These are phyloP conservation scores for Bembecia ichneumoniformis DNA, from an alignment of 2,888 invertebrate species.

Conservation along the genomic window DNA sequence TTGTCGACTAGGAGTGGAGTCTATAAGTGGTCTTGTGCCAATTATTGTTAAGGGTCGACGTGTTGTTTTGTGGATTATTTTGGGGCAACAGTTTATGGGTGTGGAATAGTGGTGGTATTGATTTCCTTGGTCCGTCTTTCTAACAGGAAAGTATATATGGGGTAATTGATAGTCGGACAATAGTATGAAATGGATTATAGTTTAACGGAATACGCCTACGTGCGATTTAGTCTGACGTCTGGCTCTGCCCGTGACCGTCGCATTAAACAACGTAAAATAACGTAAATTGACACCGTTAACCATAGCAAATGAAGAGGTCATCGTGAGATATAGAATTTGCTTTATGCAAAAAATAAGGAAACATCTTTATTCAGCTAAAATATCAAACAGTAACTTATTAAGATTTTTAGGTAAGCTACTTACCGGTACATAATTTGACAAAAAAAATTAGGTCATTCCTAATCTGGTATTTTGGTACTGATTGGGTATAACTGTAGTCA, in stretches of 20 bases:
- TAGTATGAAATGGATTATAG: not conserved
- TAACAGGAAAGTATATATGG: not conserved
- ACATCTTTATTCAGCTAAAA: not conserved
- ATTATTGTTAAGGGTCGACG: constrained; percentile 19
- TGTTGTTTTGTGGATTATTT: constrained; percentile 3
- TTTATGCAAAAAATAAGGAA: not conserved
- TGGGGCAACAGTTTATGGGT: not conserved
- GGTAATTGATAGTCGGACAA: not conserved
- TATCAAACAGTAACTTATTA: too few species aligned
- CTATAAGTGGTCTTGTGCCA: constrained; percentile 50
- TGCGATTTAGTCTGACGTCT: not conserved
- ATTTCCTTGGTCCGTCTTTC: not conserved
- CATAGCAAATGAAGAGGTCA: not conserved
- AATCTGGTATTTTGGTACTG: too few species aligned
- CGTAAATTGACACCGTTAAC: not conserved
- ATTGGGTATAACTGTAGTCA: too few species aligned
- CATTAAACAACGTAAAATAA: not conserved
- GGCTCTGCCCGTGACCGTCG: not conserved
- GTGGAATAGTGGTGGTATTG: not conserved
- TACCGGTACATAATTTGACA: too few species aligned
- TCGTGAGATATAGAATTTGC: not conserved
- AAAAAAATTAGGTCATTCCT: too few species aligned
- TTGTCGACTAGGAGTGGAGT: constrained; percentile 34
- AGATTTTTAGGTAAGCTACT: too few species aligned
- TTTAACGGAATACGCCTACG: not conserved